Evolutionary conservation across 2,113 vertebrate genomes (phyloP).

Genomic region (Sapajus apella): DNA sequence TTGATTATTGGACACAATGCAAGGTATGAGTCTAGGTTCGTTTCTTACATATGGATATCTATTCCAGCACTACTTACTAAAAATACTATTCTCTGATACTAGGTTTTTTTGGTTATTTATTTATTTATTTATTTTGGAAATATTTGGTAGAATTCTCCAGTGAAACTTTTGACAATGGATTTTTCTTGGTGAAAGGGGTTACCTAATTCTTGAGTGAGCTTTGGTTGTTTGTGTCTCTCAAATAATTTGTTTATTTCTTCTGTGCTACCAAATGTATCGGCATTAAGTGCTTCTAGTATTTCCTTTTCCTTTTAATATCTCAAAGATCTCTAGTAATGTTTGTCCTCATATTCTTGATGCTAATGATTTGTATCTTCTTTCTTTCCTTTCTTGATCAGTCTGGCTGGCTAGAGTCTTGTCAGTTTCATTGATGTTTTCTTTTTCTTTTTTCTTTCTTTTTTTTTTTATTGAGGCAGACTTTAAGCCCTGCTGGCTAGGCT

Average conservation of each 20-base stretch:
- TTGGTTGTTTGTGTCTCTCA: not conserved
- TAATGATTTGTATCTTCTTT: not conserved
- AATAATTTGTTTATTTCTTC: not conserved
- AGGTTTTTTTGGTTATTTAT: no score
- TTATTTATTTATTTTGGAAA: not conserved
- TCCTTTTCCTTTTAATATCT: not conserved
- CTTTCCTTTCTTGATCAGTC: not conserved
- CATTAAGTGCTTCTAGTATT: not conserved
- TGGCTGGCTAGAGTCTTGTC: not conserved
- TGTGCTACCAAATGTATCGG: not conserved
- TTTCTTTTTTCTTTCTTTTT: not conserved
- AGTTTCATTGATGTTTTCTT: not conserved
- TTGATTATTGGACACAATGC: not conserved
- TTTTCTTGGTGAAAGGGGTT: not conserved
- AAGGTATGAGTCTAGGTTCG: not conserved
- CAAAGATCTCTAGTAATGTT: not conserved
- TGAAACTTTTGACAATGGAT: not conserved
- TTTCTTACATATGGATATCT: not conserved
- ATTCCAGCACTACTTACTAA: not conserved
- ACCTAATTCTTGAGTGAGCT: not conserved
- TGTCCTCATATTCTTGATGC: not conserved
- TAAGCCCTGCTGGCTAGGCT: no score
- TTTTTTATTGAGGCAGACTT: no score
- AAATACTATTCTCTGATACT: not conserved
- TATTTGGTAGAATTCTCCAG: not conserved